phyloP scores from a whole-genome alignment of 2,888 invertebrate species.

The Papilio gigon region DNA sequence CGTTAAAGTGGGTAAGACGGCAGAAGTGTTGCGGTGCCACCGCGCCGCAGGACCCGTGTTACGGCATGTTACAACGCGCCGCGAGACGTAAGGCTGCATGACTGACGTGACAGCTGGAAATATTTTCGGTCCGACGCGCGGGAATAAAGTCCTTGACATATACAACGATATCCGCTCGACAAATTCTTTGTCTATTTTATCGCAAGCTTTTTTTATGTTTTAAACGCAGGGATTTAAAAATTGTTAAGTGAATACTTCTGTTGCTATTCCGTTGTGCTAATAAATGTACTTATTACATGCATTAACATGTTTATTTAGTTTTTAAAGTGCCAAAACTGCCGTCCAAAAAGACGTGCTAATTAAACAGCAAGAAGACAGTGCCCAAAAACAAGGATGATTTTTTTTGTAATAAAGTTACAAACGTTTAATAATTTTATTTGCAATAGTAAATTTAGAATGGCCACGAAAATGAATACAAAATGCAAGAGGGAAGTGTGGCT shows the following conservation, averaged over 20 bases:
- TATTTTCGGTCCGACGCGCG: constrained; percentile 32
- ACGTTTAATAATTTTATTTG: too few species aligned
- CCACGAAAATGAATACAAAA: constrained; percentile 13
- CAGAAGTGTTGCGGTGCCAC: constrained; percentile 22
- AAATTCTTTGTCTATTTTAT: constrained; percentile 1
- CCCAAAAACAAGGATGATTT: too few species aligned
- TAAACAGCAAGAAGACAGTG: too few species aligned
- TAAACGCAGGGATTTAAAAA: not conserved
- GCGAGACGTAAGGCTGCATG: constrained; percentile 29
- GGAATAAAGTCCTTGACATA: constrained; percentile 32
- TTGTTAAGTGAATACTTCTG: too few species aligned
- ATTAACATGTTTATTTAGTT: too few species aligned
- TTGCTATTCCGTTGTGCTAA: not conserved
- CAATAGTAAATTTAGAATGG: not conserved
- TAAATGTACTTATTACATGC: too few species aligned
- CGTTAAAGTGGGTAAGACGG: constrained; percentile 12
- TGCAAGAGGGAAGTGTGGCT: constrained; percentile 8
- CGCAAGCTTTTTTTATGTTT: not conserved
- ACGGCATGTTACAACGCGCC: constrained; percentile 20
- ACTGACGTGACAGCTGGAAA: constrained; percentile 28
- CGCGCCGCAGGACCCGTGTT: constrained; percentile 21
- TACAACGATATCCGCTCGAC: constrained; percentile 3
- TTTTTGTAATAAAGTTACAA: too few species aligned
- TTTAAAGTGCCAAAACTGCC: too few species aligned
- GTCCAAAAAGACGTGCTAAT: too few species aligned